phyloP scores from a whole-genome alignment of 2,113 vertebrate genomes.

The Corvus hawaiiensis region DNA sequence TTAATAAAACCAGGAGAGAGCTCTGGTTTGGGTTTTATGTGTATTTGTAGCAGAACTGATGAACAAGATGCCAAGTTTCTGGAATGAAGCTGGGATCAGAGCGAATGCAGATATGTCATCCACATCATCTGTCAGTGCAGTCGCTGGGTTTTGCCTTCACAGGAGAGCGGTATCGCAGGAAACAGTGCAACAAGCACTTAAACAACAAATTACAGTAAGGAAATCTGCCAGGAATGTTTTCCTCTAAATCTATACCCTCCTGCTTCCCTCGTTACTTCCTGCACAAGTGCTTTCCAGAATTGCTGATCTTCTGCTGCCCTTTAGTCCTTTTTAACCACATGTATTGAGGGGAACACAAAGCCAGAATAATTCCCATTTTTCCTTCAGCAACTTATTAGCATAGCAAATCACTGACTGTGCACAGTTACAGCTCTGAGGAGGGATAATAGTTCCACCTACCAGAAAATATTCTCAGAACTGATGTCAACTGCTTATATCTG shows the following conservation, averaged over 20 bases:
- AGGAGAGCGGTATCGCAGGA: not conserved
- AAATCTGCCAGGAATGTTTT: not conserved
- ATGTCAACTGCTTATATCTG: not conserved
- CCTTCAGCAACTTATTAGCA: not conserved
- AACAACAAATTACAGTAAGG: not conserved
- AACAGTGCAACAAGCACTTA: not conserved
- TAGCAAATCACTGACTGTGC: not conserved
- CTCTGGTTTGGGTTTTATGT: not conserved
- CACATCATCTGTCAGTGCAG: not conserved
- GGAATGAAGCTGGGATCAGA: not conserved
- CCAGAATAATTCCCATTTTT: slow-evolving; percentile 1
- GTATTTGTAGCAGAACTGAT: not conserved
- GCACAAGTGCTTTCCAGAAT: not conserved
- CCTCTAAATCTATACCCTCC: not conserved
- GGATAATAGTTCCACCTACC: slow-evolving; percentile 49
- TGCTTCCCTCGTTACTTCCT: not conserved
- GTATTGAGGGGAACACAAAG: not conserved
- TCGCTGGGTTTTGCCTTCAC: not conserved
- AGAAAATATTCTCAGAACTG: slow-evolving; percentile 55
- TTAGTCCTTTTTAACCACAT: not conserved
- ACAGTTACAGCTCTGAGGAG: not conserved
- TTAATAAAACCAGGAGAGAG: not conserved
- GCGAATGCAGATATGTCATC: not conserved
- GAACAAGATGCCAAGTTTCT: not conserved
- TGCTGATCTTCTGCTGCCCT: not conserved